A percentile compares a stretch with the other conserved stretches of the same genome.
Conservation (phyloP, 2,888 invertebrate genomes). For the Labia minor region DNA sequence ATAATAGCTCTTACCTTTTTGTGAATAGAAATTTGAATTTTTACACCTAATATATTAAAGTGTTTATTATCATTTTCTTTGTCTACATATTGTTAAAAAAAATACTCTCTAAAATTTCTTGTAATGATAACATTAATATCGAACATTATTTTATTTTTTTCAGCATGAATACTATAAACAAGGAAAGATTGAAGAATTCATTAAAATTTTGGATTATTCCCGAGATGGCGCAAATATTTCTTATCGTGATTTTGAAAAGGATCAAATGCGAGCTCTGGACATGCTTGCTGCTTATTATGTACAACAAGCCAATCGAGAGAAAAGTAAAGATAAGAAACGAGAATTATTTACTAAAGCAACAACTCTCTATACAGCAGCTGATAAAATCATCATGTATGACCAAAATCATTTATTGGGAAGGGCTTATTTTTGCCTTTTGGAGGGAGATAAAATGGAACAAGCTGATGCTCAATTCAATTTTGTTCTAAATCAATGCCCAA, state of each 20-base stretch:
- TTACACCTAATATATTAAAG: no score
- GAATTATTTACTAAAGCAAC: constrained; percentile 95
- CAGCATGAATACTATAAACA: constrained; percentile 96
- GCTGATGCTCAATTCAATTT: constrained; percentile 99
- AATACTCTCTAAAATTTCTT: no score
- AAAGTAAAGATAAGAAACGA: constrained; percentile 85
- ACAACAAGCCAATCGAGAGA: constrained; percentile 88
- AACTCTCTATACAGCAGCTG: constrained; percentile 92
- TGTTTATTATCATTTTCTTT: background rate
- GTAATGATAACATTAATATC: no score
- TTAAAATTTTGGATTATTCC: constrained; percentile 84
- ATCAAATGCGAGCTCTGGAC: constrained; percentile 95
- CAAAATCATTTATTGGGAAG: constrained; percentile 96
- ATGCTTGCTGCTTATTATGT: constrained; percentile 98
- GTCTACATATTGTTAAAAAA: background rate
- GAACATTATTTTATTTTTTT: constrained; percentile 30
- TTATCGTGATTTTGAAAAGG: constrained; percentile 85
- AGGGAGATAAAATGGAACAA: constrained; percentile 99
- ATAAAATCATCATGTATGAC: constrained; percentile 99
- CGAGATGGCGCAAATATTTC: constrained; percentile 73
- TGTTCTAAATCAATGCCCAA: constrained; percentile 87
- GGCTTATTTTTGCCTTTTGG: constrained; percentile 94
- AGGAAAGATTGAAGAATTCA: constrained; percentile 83
- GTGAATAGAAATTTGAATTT: no score
- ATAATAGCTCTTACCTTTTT: no score